Conservation (phyloP, 2,888 invertebrate genomes). For the Latheticus oryzae region DNA sequence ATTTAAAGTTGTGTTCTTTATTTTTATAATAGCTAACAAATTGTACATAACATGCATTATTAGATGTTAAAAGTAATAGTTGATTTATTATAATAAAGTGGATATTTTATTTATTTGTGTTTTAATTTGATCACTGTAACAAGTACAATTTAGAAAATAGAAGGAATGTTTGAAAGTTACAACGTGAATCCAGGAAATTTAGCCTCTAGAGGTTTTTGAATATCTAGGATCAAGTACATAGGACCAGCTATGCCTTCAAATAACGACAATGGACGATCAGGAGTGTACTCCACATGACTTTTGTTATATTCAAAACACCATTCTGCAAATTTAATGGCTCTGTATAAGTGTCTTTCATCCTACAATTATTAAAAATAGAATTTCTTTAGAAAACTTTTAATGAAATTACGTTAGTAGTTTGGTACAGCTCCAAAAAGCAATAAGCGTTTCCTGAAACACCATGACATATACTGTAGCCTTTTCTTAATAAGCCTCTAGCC, state of each 20-base stretch:
- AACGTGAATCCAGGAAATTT: constrained; percentile 78
- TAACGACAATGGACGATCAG: constrained; percentile 85
- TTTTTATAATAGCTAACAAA: constrained; percentile 55
- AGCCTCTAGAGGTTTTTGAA: constrained; percentile 73
- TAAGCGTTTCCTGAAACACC: constrained; percentile 91
- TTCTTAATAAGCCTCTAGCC: constrained; percentile 81
- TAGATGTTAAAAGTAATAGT: constrained; percentile 63
- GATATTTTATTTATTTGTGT: constrained; percentile 42
- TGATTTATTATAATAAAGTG: constrained; percentile 59
- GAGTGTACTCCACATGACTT: constrained; percentile 75
- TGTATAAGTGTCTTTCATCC: constrained; percentile 78
- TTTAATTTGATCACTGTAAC: no score
- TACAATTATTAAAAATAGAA: constrained; percentile 59
- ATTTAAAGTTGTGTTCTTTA: constrained; percentile 46
- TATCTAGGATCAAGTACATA: constrained; percentile 79
- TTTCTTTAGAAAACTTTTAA: background rate
- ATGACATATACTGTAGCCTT: constrained; percentile 91
- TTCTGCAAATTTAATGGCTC: constrained; percentile 82
- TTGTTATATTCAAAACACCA: constrained; percentile 81
- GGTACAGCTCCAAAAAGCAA: constrained; percentile 81
- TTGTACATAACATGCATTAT: constrained; percentile 61
- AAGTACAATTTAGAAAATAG: no score
- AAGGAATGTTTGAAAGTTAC: constrained; percentile 51
- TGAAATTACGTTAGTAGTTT: constrained; percentile 74
- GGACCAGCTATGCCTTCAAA: constrained; percentile 87